These are phyloP conservation scores for Drosophila helvetica DNA, from an alignment of 2,888 invertebrate species.

Conservation along the genomic window DNA sequence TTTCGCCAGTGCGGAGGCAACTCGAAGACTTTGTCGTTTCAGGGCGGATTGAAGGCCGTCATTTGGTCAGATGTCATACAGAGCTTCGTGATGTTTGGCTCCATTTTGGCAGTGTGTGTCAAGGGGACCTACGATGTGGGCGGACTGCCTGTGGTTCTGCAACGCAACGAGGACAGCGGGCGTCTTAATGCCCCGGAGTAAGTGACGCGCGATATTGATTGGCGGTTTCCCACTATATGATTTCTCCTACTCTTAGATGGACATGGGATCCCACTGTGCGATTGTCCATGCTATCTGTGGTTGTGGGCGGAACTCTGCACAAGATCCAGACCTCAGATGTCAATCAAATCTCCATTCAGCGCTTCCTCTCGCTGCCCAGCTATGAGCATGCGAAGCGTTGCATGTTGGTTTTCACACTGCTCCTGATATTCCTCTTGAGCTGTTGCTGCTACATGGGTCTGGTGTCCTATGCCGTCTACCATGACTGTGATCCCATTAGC, in stretches of 20 bases:
- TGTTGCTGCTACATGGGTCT: constrained; percentile 90
- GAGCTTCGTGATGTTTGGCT: constrained; percentile 90
- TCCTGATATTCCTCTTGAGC: constrained; percentile 86
- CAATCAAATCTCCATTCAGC: constrained; percentile 94
- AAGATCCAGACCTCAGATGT: constrained; percentile 91
- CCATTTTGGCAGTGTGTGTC: constrained; percentile 89
- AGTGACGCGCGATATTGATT: constrained; percentile 55
- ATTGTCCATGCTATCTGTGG: constrained; percentile 91
- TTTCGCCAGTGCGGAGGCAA: neutral
- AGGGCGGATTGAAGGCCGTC: constrained; percentile 92
- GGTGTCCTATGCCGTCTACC: constrained; percentile 89
- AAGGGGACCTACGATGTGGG: constrained; percentile 91
- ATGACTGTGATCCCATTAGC: constrained; percentile 91
- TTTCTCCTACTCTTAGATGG: constrained; percentile 86
- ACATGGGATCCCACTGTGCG: constrained; percentile 91
- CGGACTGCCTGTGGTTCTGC: constrained; percentile 87
- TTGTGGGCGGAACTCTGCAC: constrained; percentile 90
- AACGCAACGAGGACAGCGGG: constrained; percentile 88
- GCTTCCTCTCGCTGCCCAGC: constrained; percentile 90
- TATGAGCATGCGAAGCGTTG: constrained; percentile 88
- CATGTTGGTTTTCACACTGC: constrained; percentile 87
- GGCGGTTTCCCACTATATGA: neutral
- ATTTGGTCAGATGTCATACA: constrained; percentile 94
- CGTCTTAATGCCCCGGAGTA: constrained; percentile 90
- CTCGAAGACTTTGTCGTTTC: constrained; percentile 9